Percentiles rank a stretch among this genome's conserved stretches.
Evolutionary conservation across 2,797 vertebrate species (phyloP).

Genomic region (Argyrosomus regius): DNA sequence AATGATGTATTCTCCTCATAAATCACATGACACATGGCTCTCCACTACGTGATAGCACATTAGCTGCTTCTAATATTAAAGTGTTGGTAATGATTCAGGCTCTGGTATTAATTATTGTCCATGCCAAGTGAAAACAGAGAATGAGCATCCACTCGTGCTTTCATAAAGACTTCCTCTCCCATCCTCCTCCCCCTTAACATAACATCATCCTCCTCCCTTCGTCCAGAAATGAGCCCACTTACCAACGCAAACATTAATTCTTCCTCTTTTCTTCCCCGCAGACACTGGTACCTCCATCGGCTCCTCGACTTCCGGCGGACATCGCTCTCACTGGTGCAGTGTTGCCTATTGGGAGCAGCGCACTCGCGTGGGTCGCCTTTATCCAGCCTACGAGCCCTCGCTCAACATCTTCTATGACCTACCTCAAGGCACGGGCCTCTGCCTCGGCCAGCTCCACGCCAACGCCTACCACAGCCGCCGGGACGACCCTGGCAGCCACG

Average conservation of each 20-base stretch:
- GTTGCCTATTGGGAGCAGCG: conserved; percentile 99
- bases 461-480: conserved; percentile 76
- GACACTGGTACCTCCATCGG: conserved; percentile 93
- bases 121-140: conserved; percentile 13
- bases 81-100: neutral
- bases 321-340: conserved; percentile 96
- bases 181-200: conserved; percentile 18
- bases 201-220: conserved; percentile 20
- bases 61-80: neutral
- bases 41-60: neutral
- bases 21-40: neutral
- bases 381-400: conserved; percentile 94
- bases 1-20: neutral
- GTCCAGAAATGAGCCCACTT: conserved; percentile 10
- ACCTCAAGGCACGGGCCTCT: conserved; percentile 99
- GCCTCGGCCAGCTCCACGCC: conserved; percentile 93
- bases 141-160: neutral
- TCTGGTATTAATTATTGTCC: neutral
- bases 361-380: conserved; percentile 96
- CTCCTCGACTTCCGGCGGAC: conserved; percentile 80
- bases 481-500: conserved; percentile 65
- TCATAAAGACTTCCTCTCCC: conserved; percentile 18
- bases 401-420: conserved; percentile 99
- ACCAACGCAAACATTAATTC: conserved; percentile 28
- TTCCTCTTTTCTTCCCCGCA: neutral